Conservation (phyloP, 1,140 invertebrate genomes). For the Zelostemma sp. region DNA sequence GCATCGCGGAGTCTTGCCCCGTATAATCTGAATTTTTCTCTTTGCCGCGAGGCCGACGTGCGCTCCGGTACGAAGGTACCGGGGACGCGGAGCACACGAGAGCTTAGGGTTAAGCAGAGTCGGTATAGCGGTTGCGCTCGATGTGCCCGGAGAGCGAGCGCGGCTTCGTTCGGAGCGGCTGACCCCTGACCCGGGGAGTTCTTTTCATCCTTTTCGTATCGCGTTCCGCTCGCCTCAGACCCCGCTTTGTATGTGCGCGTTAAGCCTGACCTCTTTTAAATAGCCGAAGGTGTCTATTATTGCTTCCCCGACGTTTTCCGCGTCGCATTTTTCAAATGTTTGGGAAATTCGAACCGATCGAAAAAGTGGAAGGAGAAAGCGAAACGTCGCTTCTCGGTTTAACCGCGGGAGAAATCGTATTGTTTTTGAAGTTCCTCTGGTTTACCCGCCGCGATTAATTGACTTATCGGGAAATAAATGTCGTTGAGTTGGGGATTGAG, state of each 20-base stretch:
- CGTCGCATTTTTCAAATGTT: too few species aligned
- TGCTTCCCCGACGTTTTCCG: background rate
- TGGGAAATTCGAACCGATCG: too few species aligned
- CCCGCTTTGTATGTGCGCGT: slow-evolving; percentile 53
- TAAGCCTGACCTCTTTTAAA: slow-evolving; percentile 57
- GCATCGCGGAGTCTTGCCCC: too few species aligned
- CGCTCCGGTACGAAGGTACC: too few species aligned
- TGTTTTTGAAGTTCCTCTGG: slow-evolving; percentile 45
- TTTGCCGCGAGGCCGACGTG: too few species aligned
- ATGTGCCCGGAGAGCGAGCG: slow-evolving; percentile 54
- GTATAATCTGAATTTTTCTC: too few species aligned
- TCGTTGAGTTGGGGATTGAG: slow-evolving; percentile 60
- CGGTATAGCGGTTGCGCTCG: slow-evolving; percentile 36
- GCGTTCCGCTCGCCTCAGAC: slow-evolving; percentile 33
- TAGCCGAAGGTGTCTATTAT: slow-evolving; percentile 36
- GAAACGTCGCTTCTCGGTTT: too few species aligned
- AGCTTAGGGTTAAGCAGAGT: slow-evolving; percentile 15
- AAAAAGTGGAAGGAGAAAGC: too few species aligned
- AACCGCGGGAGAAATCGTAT: slow-evolving; percentile 8
- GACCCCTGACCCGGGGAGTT: slow-evolving; percentile 57
- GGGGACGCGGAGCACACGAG: slow-evolving; percentile 8
- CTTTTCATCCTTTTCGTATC: slow-evolving; percentile 51
- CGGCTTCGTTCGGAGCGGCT: slow-evolving; percentile 58
- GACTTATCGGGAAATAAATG: slow-evolving; percentile 62
- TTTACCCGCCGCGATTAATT: slow-evolving; percentile 23